Conservation (phyloP, 2,888 invertebrate genomes). For the Cantharis rufa region DNA sequence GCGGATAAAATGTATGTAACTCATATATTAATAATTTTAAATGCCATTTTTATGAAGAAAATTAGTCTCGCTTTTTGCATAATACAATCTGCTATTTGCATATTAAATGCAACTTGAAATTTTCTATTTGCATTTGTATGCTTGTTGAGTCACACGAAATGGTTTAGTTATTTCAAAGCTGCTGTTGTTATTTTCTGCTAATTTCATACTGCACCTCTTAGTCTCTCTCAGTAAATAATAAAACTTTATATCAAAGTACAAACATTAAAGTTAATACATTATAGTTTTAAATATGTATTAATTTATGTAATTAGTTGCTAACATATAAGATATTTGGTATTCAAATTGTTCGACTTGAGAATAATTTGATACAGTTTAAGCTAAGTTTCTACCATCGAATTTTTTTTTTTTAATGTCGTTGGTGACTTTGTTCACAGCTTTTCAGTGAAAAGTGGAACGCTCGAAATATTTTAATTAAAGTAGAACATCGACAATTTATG, state of each 20-base stretch:
- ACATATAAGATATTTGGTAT: neutral
- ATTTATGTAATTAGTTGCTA: neutral
- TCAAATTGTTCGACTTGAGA: neutral
- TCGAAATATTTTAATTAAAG: neutral
- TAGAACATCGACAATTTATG: neutral
- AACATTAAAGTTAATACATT: neutral
- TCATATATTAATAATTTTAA: conserved; percentile 12
- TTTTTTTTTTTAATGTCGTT: neutral
- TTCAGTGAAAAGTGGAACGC: neutral
- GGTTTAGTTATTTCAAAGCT: conserved; percentile 3
- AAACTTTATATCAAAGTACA: neutral
- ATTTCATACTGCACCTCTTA: neutral
- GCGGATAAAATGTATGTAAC: neutral
- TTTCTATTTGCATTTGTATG: conserved; percentile 23
- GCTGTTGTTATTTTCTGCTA: neutral
- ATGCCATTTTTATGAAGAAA: conserved; percentile 11
- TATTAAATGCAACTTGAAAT: conserved; percentile 23
- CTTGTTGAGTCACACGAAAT: conserved; percentile 6
- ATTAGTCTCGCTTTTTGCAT: conserved; percentile 17
- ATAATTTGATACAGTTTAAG: neutral
- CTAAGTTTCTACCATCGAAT: neutral
- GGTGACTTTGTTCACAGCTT: neutral
- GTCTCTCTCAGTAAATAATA: neutral
- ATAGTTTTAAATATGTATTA: neutral
- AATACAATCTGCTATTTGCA: conserved; percentile 16